Evolutionary conservation across 2,797 vertebrate genomes (phyloP).

Genomic region (Bryconaethiops microstoma): DNA sequence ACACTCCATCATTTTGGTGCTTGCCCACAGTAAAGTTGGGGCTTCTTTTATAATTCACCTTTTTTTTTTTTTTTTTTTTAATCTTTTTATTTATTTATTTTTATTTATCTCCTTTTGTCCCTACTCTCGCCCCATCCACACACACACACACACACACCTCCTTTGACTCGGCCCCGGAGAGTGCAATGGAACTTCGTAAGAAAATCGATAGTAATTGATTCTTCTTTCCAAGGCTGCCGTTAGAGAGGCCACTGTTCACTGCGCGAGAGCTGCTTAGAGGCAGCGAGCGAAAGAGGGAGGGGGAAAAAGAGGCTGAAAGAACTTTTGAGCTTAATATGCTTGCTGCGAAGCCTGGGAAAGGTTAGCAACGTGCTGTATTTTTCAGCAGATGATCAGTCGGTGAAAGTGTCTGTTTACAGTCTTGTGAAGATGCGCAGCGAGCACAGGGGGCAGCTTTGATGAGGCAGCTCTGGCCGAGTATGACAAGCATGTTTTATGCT

Average conservation of each 20-base stretch:
- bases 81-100: too few relatives aligned
- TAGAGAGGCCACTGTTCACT: slow-evolving; percentile 73
- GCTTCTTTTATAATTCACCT: slow-evolving; percentile 73
- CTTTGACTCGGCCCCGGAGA: slow-evolving; percentile 71
- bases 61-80: too few relatives aligned
- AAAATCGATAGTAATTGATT: slow-evolving; percentile 81
- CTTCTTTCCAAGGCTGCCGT: slow-evolving; percentile 63
- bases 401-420: slow-evolving; percentile 53
- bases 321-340: slow-evolving; percentile 68
- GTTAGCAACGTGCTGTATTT: slow-evolving; percentile 72
- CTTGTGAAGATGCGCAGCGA: slow-evolving; percentile 34
- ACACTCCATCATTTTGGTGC: slow-evolving; percentile 59
- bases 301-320: slow-evolving; percentile 63
- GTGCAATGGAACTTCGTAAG: slow-evolving; percentile 65
- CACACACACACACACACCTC: slow-evolving; percentile 27
- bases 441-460: slow-evolving; percentile 9
- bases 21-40: slow-evolving; percentile 62
- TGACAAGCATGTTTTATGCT: not conserved
- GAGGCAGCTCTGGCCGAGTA: not conserved
- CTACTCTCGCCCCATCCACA: slow-evolving; percentile 31
- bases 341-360: slow-evolving; percentile 71
- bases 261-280: slow-evolving; percentile 42
- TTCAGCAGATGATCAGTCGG: slow-evolving; percentile 66
- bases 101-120: slow-evolving; percentile 76
- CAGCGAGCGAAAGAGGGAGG: slow-evolving; percentile 49